These are phyloP conservation scores for Corythoichthys haematopterus DNA, from an alignment of 2,113 vertebrate genomes.

Conservation along the genomic window DNA sequence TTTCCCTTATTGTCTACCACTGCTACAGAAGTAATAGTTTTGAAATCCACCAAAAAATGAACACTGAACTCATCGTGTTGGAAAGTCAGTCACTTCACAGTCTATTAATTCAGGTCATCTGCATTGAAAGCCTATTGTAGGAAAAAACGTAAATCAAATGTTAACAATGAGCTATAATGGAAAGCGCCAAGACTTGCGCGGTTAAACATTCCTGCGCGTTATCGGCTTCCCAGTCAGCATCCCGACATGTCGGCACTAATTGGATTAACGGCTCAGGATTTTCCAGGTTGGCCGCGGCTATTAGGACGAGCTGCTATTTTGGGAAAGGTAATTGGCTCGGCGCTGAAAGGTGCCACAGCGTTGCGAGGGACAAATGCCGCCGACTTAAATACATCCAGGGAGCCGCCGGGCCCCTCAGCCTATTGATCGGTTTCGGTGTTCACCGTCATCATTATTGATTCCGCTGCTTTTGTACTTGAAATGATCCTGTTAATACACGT, in stretches of 20 bases:
- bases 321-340: slow-evolving; percentile 28
- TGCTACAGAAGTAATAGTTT: background rate
- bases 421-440: background rate
- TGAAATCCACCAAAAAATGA: background rate
- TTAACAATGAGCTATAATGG: background rate
- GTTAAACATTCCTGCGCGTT: slow-evolving; percentile 18
- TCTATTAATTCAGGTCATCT: background rate
- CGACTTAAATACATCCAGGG: background rate
- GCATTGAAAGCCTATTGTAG: background rate
- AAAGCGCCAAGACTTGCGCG: background rate
- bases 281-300: slow-evolving; percentile 27
- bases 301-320: slow-evolving; percentile 42
- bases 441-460: background rate
- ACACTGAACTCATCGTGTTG: background rate
- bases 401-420: background rate
- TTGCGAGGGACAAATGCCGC: background rate
- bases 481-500: too few species aligned
- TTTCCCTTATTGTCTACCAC: too few species aligned
- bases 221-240: slow-evolving; percentile 35
- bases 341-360: background rate
- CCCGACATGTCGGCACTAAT: slow-evolving; percentile 43
- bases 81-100: background rate
- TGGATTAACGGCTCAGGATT: slow-evolving; percentile 55
- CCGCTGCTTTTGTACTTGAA: background rate
- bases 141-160: background rate